Evolutionary conservation across 2,113 vertebrate species (phyloP).

Genomic region (Vulpes ferrilata): DNA sequence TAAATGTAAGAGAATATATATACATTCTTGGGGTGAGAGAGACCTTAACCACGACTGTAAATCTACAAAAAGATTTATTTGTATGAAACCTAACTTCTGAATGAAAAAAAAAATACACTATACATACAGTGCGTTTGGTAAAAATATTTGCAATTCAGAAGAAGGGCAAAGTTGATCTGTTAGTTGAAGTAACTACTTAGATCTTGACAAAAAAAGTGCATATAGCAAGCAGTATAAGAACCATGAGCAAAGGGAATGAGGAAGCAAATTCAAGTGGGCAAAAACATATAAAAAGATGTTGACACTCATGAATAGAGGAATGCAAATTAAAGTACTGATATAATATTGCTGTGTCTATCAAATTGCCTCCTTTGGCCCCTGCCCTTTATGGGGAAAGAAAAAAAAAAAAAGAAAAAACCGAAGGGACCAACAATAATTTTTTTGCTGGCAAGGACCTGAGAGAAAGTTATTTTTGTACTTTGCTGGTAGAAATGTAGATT

Average conservation of each 20-base stretch:
- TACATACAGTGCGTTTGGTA: neutral
- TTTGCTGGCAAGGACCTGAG: neutral
- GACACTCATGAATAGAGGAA: neutral
- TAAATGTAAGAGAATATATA: neutral
- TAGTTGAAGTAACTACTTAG: neutral
- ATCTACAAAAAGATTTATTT: neutral
- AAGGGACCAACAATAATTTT: neutral
- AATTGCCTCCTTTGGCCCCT: neutral
- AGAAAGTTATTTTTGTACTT: constrained; percentile 50
- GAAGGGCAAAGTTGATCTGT: neutral
- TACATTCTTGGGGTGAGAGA: neutral
- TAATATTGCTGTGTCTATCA: neutral
- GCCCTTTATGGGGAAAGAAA: neutral
- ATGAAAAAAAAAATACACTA: neutral
- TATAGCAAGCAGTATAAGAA: neutral
- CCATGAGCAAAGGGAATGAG: neutral
- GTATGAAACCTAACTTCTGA: constrained; percentile 18
- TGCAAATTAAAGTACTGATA: neutral
- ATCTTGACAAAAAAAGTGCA: neutral
- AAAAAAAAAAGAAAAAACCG: neutral
- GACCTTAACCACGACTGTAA: neutral
- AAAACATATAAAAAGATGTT: neutral
- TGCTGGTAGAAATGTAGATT: neutral
- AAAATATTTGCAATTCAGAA: neutral
- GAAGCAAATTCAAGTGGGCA: neutral